These are phyloP conservation scores for Heliothis virescens DNA, from an alignment of 1,140 invertebrate species.

Conservation along the genomic window DNA sequence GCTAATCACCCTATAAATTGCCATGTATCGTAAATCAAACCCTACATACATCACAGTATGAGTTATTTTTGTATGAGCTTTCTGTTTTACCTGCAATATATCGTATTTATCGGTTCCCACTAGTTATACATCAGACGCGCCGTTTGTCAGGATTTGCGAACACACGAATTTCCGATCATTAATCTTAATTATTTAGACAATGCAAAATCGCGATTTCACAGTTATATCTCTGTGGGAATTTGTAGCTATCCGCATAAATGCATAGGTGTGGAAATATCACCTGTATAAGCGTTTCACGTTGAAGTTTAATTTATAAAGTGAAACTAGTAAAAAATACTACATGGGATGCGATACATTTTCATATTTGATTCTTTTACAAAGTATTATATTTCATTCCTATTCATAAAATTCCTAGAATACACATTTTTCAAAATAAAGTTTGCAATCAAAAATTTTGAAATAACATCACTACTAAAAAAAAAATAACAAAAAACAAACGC, in stretches of 20 bases:
- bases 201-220: slow-evolving; percentile 11
- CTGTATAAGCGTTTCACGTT: too few relatives aligned
- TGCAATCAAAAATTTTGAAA: too few relatives aligned
- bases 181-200: slow-evolving; percentile 37
- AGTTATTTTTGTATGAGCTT: background rate
- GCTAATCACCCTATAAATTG: too few relatives aligned
- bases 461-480: background rate
- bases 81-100: background rate
- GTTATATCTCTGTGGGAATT: background rate
- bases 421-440: too few relatives aligned
- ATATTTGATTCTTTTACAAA: too few relatives aligned
- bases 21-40: too few relatives aligned
- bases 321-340: too few relatives aligned
- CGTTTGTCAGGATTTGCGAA: slow-evolving; percentile 41
- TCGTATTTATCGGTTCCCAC: background rate
- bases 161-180: slow-evolving; percentile 22
- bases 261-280: background rate
- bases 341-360: too few relatives aligned
- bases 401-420: too few relatives aligned
- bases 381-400: too few relatives aligned
- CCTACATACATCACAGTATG: background rate
- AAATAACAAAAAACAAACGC: background rate
- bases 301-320: too few relatives aligned
- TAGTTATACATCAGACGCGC: slow-evolving; percentile 4
- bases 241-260: background rate